Evolutionary conservation across 2,888 invertebrate genomes (phyloP).

Genomic region (Acrocyrtus sp.): DNA sequence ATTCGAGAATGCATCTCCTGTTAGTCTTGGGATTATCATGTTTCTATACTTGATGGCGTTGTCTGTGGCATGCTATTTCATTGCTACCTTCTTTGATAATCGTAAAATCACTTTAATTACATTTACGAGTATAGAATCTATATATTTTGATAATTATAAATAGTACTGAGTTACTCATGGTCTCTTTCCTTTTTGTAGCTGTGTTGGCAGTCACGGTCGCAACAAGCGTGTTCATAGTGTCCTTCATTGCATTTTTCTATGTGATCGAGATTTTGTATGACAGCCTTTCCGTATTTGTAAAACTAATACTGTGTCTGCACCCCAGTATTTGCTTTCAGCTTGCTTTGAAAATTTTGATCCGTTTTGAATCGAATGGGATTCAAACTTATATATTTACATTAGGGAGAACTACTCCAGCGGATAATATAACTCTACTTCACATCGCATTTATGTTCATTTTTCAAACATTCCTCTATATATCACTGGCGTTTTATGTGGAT

Average conservation of each 20-base stretch:
- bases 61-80: constrained; percentile 8
- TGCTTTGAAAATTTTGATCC: constrained; percentile 5
- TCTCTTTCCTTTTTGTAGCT: not conserved
- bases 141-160: too few relatives aligned
- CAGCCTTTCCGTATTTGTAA: not conserved
- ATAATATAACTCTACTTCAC: constrained; percentile 65
- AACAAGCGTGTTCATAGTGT: not conserved
- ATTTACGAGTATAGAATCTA: too few relatives aligned
- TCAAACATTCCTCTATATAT: constrained; percentile 67
- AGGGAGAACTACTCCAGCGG: constrained; percentile 63
- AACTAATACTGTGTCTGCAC: constrained; percentile 9
- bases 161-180: too few relatives aligned
- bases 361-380: constrained; percentile 8
- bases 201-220: constrained; percentile 5
- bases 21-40: constrained; percentile 13
- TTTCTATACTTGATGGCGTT: constrained; percentile 22
- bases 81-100: constrained; percentile 23
- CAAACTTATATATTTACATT: not conserved
- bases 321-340: constrained; percentile 20
- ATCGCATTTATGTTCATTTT: constrained; percentile 64
- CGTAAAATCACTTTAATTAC: too few relatives aligned
- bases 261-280: constrained; percentile 14
- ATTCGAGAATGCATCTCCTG: not conserved
- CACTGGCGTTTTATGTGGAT: constrained; percentile 74
- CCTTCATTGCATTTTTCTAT: constrained; percentile 5